Base-by-base conservation (phyloP, 1,140 invertebrate species). In the Reticulitermes speratus region DNA sequence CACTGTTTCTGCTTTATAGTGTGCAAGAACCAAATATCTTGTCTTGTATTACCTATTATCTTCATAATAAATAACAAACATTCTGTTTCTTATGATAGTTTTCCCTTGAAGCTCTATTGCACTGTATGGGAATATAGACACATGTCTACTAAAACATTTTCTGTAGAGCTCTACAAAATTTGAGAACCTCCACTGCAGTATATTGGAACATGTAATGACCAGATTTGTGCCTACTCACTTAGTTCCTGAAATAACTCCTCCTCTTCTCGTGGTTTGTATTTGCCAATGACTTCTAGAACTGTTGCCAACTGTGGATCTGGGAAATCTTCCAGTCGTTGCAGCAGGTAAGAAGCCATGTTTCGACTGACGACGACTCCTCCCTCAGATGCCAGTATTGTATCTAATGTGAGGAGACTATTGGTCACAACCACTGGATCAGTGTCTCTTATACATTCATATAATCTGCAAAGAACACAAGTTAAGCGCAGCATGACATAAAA, bases 171-270 rank as follows among this genome's bases (percentile, higher is more conserved):
- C 45, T 48, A 9, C 1, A 48, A 48, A 48, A 48, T 16, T 48
- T 9, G 9, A 48, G 45, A 48, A 48, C 9, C 14, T 16, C 9
- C 45, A 48, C 1, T 11, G 45, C 14, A 48, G 2, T 48, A 48
- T 48, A 55, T 14, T 21, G 19, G 8, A 55, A 55, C 14, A 55
- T 21, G 19, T 21, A 55, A 55, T 16, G 19, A 16, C 14, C 14
- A 55, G 52, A 19, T 30, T 75, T 8, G 7, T 30, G 14, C 7
- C 12, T 30, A 45, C 82, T 23, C 44, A 84, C 83, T 86, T 45
- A 86, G 82, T 38, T 86, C 86, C n/a, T 84, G 30, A 86, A 86
- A 86, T 19, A 86, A 65, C 44, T 86, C 86, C 30, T 84, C 83
- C 65, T 86, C 86, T 30, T 75, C 84, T 32, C 14, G 30, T 12